phyloP scores from a whole-genome alignment of 2,797 vertebrate species.

The Thunnus albacares region DNA sequence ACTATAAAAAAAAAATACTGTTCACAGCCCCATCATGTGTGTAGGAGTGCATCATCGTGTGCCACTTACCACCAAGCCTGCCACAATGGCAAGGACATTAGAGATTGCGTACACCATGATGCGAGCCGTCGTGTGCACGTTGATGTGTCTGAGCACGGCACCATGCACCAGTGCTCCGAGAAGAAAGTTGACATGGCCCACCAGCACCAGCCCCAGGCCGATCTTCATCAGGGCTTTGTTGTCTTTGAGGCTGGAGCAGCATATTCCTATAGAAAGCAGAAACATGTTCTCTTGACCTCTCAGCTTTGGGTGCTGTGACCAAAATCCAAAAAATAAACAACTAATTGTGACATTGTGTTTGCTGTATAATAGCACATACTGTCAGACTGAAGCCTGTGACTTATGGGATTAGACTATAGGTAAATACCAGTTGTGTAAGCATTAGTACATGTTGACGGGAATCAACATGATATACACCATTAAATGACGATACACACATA shows the following conservation, averaged over 20 bases:
- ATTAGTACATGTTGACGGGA: not conserved
- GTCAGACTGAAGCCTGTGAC: not conserved
- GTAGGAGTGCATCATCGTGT: too few relatives aligned
- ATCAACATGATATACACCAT: not conserved
- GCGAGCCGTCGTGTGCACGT: constrained; percentile 57
- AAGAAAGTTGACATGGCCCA: constrained; percentile 94
- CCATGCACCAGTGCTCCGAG: constrained; percentile 89
- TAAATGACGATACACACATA: not conserved
- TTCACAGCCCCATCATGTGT: too few relatives aligned
- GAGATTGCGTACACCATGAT: constrained; percentile 87
- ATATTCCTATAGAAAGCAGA: constrained; percentile 77
- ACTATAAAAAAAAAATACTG: too few relatives aligned
- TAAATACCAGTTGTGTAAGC: constrained; percentile 17
- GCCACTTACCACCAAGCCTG: constrained; percentile 89
- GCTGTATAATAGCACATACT: not conserved
- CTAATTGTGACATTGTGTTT: not conserved
- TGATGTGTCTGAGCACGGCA: constrained; percentile 89
- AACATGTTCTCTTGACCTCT: not conserved
- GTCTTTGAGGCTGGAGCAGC: constrained; percentile 87
- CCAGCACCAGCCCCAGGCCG: constrained; percentile 91
- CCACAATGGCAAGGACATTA: constrained; percentile 87
- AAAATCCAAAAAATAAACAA: not conserved
- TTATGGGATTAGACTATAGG: not conserved
- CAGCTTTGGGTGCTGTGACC: not conserved
- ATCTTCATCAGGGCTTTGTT: constrained; percentile 93